Percentiles rank a stretch among this genome's conserved stretches.
Evolutionary conservation across 1,140 invertebrate species (phyloP).

Genomic region (Tyrophagus putrescentiae): DNA sequence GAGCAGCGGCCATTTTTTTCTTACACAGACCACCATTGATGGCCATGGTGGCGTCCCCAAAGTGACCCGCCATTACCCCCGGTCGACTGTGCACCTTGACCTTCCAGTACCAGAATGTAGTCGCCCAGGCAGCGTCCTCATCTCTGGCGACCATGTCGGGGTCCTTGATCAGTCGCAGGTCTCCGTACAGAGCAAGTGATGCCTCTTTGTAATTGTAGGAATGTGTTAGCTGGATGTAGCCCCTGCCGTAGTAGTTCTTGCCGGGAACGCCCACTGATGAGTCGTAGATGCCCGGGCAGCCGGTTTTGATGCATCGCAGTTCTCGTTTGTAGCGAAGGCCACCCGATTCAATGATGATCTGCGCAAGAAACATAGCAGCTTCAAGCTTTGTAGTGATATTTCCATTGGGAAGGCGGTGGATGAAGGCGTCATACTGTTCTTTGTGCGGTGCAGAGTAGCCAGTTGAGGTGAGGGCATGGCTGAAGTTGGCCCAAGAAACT

Average conservation of each 20-base stretch:
- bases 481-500: no score
- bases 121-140: background rate
- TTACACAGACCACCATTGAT: background rate
- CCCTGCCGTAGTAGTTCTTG: constrained; percentile 11
- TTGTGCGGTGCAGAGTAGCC: background rate
- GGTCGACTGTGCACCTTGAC: background rate
- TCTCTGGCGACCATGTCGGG: constrained; percentile 4
- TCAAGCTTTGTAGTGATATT: background rate
- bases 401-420: background rate
- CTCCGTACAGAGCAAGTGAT: background rate
- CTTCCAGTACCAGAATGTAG: constrained; percentile 15
- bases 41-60: background rate
- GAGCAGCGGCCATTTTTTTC: background rate
- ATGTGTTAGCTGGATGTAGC: constrained; percentile 1
- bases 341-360: background rate
- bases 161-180: background rate
- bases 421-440: background rate
- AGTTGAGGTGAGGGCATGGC: background rate
- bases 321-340: background rate
- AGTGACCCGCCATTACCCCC: constrained; percentile 8
- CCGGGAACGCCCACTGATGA: background rate
- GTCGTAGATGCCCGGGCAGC: background rate
- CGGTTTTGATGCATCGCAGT: background rate
- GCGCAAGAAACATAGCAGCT: background rate
- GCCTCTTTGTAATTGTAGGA: background rate